Conservation (phyloP, 2,797 vertebrate species). For the Spinibarbus caldwelli region DNA sequence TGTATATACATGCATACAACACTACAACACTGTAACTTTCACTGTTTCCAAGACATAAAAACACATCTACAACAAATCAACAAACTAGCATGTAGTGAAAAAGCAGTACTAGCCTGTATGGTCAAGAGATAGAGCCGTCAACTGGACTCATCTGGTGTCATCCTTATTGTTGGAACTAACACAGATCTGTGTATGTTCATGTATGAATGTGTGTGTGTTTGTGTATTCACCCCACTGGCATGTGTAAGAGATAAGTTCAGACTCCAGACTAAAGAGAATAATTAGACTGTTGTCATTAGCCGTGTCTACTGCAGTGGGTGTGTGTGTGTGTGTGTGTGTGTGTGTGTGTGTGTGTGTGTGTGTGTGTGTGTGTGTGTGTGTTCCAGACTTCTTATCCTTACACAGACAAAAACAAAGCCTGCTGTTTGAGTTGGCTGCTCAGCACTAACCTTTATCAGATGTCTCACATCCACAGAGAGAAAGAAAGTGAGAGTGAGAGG, state of each 20-base stretch:
- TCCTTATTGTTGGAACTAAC: background rate
- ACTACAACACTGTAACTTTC: background rate
- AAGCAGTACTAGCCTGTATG: background rate
- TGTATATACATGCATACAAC: background rate
- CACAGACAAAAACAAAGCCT: constrained; percentile 84
- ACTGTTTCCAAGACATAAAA: background rate
- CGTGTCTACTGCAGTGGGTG: constrained; percentile 69
- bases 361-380: constrained; percentile 56
- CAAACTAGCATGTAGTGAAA: background rate
- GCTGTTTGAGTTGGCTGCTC: constrained; percentile 82
- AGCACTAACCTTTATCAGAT: constrained; percentile 84
- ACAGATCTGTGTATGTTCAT: background rate
- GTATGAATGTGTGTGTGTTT: constrained; percentile 49
- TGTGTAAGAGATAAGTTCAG: constrained; percentile 78
- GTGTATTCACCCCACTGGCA: constrained; percentile 69
- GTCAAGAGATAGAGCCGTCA: background rate
- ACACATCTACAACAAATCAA: background rate
- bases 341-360: too few relatives aligned
- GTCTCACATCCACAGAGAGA: constrained; percentile 64
- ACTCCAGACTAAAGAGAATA: constrained; percentile 82
- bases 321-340: constrained; percentile 50
- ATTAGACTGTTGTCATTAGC: constrained; percentile 82
- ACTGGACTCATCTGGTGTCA: background rate
- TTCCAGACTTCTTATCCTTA: constrained; percentile 81
- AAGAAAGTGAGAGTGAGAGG: constrained; percentile 41